phyloP scores from a whole-genome alignment of 2,113 vertebrate genomes.

The Oncorhynchus masou region DNA sequence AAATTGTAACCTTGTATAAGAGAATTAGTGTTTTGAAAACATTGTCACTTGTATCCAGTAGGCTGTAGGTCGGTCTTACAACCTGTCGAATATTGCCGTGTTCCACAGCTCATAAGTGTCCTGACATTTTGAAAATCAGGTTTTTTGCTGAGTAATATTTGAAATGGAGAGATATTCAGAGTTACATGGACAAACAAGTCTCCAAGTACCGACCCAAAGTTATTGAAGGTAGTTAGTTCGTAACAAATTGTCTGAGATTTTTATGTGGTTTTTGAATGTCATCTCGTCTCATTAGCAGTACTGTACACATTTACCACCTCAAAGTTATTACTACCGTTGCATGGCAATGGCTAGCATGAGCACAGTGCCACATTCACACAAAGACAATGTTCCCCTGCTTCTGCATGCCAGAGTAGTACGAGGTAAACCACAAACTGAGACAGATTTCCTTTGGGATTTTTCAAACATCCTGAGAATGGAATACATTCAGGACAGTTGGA shows the following conservation, averaged over 20 bases:
- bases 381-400: constrained; percentile 43
- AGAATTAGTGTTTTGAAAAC: not conserved
- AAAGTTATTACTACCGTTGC: constrained; percentile 35
- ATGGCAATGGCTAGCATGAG: constrained; percentile 20
- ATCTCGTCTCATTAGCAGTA: constrained; percentile 52
- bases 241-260: constrained; percentile 53
- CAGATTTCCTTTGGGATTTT: constrained; percentile 42
- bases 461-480: constrained; percentile 46
- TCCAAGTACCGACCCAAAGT: constrained; percentile 24
- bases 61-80: not conserved
- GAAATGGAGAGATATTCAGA: not conserved
- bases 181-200: constrained; percentile 4
- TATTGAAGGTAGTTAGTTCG: constrained; percentile 24
- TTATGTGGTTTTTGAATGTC: constrained; percentile 46
- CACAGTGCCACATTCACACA: constrained; percentile 34
- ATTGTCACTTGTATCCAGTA: not conserved
- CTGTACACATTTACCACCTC: constrained; percentile 28
- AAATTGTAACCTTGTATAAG: not conserved
- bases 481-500: constrained; percentile 35
- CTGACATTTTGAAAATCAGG: not conserved
- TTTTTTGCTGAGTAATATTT: not conserved
- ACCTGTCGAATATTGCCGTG: not conserved
- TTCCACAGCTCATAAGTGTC: not conserved
- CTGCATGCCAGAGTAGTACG: constrained; percentile 16
- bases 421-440: constrained; percentile 46